Percentiles rank a stretch among this genome's conserved stretches.
These are phyloP conservation scores for Hydrolagus affinis DNA, from an alignment of 2,113 vertebrate genomes.

Conservation along the genomic window DNA sequence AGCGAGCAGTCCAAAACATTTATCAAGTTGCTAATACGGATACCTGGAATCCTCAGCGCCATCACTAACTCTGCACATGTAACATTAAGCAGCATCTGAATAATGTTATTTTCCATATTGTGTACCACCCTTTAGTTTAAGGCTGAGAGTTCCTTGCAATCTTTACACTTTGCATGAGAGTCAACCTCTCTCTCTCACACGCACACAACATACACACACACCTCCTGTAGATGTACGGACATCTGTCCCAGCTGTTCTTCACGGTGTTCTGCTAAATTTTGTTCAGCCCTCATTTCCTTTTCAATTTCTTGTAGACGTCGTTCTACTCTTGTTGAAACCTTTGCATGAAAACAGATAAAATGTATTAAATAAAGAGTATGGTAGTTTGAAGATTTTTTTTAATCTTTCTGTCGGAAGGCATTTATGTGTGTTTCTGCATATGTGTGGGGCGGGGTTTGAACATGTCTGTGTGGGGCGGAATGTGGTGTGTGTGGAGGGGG, in stretches of 20 bases:
- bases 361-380: not conserved
- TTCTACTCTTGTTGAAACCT: constrained; percentile 77
- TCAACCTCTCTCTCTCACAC: too few species aligned
- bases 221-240: constrained; percentile 73
- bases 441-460: too few species aligned
- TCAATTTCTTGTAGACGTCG: constrained; percentile 77
- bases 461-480: too few species aligned
- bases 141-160: too few species aligned
- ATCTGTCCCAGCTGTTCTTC: constrained; percentile 58
- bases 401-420: too few species aligned
- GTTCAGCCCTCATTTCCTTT: constrained; percentile 63
- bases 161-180: too few species aligned
- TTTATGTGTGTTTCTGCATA: too few species aligned
- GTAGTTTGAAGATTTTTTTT: not conserved
- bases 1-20: not conserved
- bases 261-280: constrained; percentile 54
- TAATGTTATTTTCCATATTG: too few species aligned
- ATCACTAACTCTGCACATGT: not conserved
- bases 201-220: constrained; percentile 41
- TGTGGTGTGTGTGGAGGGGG: too few species aligned
- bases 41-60: not conserved
- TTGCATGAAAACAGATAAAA: constrained; percentile 31
- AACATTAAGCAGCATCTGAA: not conserved
- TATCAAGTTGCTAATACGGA: not conserved
- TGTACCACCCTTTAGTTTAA: too few species aligned